Evolutionary conservation across 2,113 vertebrate genomes (phyloP), one percentile per base, ranked within the genome.

Genomic region (Camelus bactrianus): DNA sequence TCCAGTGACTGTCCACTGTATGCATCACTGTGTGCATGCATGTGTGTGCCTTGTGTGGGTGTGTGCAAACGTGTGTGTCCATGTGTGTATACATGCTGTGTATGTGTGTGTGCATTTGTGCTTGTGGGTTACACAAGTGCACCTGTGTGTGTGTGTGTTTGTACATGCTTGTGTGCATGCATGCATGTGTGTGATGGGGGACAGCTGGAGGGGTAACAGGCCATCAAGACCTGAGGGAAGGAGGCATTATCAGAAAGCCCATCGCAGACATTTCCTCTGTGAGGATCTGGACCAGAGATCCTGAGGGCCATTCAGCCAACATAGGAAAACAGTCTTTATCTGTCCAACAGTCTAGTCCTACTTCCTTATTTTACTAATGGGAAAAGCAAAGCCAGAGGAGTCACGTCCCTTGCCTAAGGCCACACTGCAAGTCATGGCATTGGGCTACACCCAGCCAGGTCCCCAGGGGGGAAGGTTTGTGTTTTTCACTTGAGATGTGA

Each of bases 41-140:
- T 1, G 0, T 10, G 26, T 32, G 22, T 64, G 42, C 3, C 56
- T 7, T 6, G 3, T 72, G 10, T n/a, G 24, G 8, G 1, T 19
- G 2, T n/a, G n/a, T 54, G 50, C 20, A 26, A 38, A 75, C 6
- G 15, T 89, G 65, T 54, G 13, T 50, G 60, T 50, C 19, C 22
- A 32, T 17, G n/a, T 16, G 3, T 10, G 26, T 30, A 20, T 19
- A 10, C 3, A 19, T 19, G 19, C 19, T 30, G 0, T 79, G 52
- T 48, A 76, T 13, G 42, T 38, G 16, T 70, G 10, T 84, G 52
- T 72, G 42, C 35, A 19, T 54, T 46, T 58, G 92, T 38, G 32
- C 58, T 52, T n/a, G 17, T 60, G 13, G 22, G 9, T 22, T n/a
- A 32, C 7, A 15, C 67, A 24, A 35, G 12, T 32, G 24, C 9